Base-by-base conservation (phyloP, 1,140 invertebrate species). In the Cydia pomonella region DNA sequence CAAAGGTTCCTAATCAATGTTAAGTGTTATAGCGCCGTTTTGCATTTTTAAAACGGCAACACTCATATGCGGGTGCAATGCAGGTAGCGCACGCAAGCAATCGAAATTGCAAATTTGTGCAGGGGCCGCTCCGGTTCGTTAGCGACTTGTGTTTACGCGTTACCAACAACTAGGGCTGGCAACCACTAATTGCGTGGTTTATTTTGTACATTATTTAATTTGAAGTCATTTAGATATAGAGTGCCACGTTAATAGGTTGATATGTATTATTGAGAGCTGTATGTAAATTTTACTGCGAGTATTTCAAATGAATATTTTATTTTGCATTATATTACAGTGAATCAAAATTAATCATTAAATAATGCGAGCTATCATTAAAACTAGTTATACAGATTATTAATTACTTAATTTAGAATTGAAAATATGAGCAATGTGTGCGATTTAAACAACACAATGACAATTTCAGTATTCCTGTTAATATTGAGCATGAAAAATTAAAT, bases 51-150 rank as follows among this genome's bases (percentile, higher is more conserved):
- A 76, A 73, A 62, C 72, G 66, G 64, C 73, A 59, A 64, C 72
- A 73, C 63, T 33, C 72, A 69, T 50, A 44, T 66, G 72, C 64
- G 47, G 44, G 66, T 62, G 73, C 74, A 73, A 73, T 75, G 74
- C 76, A 81, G 64, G 64, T 69, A 41, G 84, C 87, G 89, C 83
- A 84, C 74, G 83, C 82, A 90, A 90, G 74, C 89, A 92, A 92
- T 92, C 89, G 91, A 91, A 92, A 91, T 92, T 92, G 90, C 89
- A 92, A 92, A 92, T 92, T 92, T 90, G 89, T 91, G 90, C 89
- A 92, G 89, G 88, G 88, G 84, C 88, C 82, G 87, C 83, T 78
- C 79, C 83, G 87, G 88, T 92, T 92, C 90, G 90, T 92, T 92
- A 92, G 88, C 83, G 84, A 90, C 78, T 81, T 85, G 86, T 91